Evolutionary conservation across 2,797 vertebrate species (phyloP), one percentile per base, ranked within the genome.

Genomic region (Ctenosaura bakeri): DNA sequence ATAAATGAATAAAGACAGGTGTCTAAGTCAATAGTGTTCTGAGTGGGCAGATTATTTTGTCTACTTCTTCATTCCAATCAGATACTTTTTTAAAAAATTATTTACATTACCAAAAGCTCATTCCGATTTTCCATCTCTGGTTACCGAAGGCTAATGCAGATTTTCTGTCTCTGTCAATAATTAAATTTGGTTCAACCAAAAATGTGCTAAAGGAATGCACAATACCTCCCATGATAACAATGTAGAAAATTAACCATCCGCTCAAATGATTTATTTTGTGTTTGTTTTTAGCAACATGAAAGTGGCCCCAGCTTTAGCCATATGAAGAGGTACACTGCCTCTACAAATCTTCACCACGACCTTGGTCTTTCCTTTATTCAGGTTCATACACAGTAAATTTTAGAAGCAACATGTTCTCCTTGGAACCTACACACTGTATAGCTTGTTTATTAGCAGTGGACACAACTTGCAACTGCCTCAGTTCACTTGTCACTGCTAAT

Each of bases 151-250:
- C 54, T 64, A 20, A 66, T 1, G 32, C 16, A 35, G n/a, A 64
- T 85, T 66, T 69, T 66, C 59, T 13, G 20, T 54, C 42, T 66
- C 38, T 77, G 38, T 32, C 54, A 35, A 24, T 1, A 38, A 64
- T 62, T 82, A 90, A 64, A 82, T 64, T 76, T 82, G 16, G 38
- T 86, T 62, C 64, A 78, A 82, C 20, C 22, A 81, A 54, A 89
- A 13, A 18, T 64, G 35, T 50, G 35, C 32, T 1, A 52, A 64
- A 29, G 29, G 54, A 69, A 50, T 29, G 18, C 52, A 69, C 26
- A 50, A 22, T 22, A 73, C 69, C 29, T 74, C 14, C 54, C 29
- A 59, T 32, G 50, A 26, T 24, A 56, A 82, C 54, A 62, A 77
- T 42, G 16, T 56, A 62, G 38, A 29, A 74, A 83, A 83, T 89